These are phyloP conservation scores for Beris morrisii DNA, from an alignment of 2,888 invertebrate genomes.

Conservation along the genomic window DNA sequence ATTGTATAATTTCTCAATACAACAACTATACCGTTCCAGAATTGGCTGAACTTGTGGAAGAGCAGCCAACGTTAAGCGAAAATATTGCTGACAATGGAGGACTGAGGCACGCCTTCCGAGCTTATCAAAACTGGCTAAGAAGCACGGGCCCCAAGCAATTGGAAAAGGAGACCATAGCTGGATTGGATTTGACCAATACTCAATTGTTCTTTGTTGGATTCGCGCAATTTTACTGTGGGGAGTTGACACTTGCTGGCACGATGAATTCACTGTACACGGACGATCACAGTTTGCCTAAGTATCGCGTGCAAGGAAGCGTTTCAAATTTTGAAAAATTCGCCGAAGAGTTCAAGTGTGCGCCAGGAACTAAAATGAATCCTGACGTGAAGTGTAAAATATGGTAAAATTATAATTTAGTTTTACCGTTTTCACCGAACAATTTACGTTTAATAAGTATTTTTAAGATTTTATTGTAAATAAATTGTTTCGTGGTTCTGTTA, in stretches of 20 bases:
- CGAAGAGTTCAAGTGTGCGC: slow-evolving; percentile 39
- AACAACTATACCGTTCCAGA: slow-evolving; percentile 57
- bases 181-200: slow-evolving; percentile 37
- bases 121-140: slow-evolving; percentile 41
- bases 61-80: slow-evolving; percentile 37
- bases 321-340: slow-evolving; percentile 42
- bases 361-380: slow-evolving; percentile 69
- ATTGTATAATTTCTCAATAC: slow-evolving; percentile 42
- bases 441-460: too few species aligned
- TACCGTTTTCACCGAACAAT: too few species aligned
- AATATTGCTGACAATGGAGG: slow-evolving; percentile 44
- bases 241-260: slow-evolving; percentile 38
- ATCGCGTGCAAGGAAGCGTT: slow-evolving; percentile 41
- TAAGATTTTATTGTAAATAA: too few species aligned
- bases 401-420: slow-evolving; percentile 55
- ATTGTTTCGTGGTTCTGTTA: too few species aligned
- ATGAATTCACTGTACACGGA: slow-evolving; percentile 38
- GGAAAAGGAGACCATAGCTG: slow-evolving; percentile 39
- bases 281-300: slow-evolving; percentile 40
- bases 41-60: slow-evolving; percentile 56
- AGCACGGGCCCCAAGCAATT: slow-evolving; percentile 31
- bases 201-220: slow-evolving; percentile 43
- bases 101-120: slow-evolving; percentile 40
- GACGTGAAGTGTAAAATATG: slow-evolving; percentile 70
- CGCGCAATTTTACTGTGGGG: slow-evolving; percentile 42